Evolutionary conservation across 1,140 invertebrate species (phyloP), one percentile per base, ranked within the genome.

Genomic region (Idris sp.): DNA sequence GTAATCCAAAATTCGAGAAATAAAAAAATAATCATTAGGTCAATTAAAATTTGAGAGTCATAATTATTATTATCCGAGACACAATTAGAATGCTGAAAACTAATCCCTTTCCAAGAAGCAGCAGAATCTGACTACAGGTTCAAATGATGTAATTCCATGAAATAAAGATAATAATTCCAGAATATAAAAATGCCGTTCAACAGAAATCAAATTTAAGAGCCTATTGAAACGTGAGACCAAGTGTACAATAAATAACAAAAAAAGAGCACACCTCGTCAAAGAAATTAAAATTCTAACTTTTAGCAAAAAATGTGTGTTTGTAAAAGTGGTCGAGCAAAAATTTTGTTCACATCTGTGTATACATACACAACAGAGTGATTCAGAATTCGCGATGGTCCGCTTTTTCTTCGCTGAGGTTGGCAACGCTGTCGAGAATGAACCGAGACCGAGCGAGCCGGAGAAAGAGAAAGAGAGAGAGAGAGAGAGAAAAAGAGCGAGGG

Each of bases 341-440:
- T n/a, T n/a, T n/a, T n/a, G n/a, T n/a, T n/a, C n/a, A n/a, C n/a
- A n/a, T n/a, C n/a, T n/a, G n/a, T n/a, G n/a, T n/a, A n/a, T n/a
- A n/a, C n/a, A 30, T 62, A 46, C 43, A 51, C 58, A 59, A 49
- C 58, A 38, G 36, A 25, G 38, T 44, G 30, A 61, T 51, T 61
- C 59, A 53, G 59, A 53, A 64, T 64, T 51, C 38, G 48, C 48
- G 44, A 53, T 40, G 14, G 30, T 51, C 38, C n/a, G 40, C 43
- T 51, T 64, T 51, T 64, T 51, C 33, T 53, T n/a, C 59, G 14
- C n/a, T 31, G 30, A 35, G 11, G 59, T 64, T 64, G 48, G 59
- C 59, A 64, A 44, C 59, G 59, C 36, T 33, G 35, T 10, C 30
- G n/a, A n/a, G n/a, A n/a, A n/a, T n/a, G n/a, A n/a, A n/a, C n/a